These are phyloP conservation scores for Anagrus nilaparvatae DNA, from an alignment of 1,140 invertebrate genomes.

Conservation along the genomic window DNA sequence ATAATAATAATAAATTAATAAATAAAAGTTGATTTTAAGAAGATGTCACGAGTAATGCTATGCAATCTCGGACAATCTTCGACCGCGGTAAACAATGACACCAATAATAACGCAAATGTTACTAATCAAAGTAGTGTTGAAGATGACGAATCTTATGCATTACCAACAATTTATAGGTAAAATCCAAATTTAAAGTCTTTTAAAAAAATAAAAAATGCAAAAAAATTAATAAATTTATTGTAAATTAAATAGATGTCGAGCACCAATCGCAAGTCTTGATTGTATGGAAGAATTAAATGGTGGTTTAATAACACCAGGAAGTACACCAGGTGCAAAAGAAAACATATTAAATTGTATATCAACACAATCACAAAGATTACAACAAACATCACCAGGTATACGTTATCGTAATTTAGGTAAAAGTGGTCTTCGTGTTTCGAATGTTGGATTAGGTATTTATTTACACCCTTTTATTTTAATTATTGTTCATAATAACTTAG, in stretches of 20 bases:
- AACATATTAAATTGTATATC: conserved; percentile 40
- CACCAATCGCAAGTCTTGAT: conserved; percentile 81
- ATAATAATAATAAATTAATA: conserved; percentile 35
- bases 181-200: conserved; percentile 11
- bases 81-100: conserved; percentile 39
- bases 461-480: no score
- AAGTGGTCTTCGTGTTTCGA: conserved; percentile 83
- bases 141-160: conserved; percentile 63
- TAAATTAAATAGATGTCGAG: conserved; percentile 68
- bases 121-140: conserved; percentile 47
- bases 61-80: conserved; percentile 31
- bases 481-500: no score
- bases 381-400: conserved; percentile 59
- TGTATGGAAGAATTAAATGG: conserved; percentile 87
- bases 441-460: conserved; percentile 78
- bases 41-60: conserved; percentile 41
- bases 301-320: conserved; percentile 36
- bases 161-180: conserved; percentile 74
- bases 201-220: no score
- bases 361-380: conserved; percentile 38
- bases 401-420: conserved; percentile 87
- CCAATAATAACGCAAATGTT: conserved; percentile 50
- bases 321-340: conserved; percentile 41
- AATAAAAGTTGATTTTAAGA: conserved; percentile 27
- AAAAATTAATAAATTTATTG: conserved; percentile 22